Base-by-base conservation (phyloP, 2,888 invertebrate species). In the Stegana nigrithorax region DNA sequence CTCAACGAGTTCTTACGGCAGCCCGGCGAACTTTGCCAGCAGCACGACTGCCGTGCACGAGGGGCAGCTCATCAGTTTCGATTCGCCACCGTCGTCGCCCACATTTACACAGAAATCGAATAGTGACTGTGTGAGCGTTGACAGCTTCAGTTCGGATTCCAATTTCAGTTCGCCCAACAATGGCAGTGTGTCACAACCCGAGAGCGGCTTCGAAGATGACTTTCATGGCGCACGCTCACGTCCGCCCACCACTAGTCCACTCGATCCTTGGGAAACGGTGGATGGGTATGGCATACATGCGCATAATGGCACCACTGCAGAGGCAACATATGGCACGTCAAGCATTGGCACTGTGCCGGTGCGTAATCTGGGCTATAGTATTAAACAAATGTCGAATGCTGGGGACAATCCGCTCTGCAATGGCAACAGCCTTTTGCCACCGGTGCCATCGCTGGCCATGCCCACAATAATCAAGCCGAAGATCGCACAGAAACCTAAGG, bases 131-230 rank as follows among this genome's bases (percentile, higher is more conserved):
- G 88, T 91, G 7, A 92, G 91, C 83, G 89, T 92, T 17, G 91
- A 92, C 73, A 92, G 92, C 79, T 92, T 92, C 74, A 91, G 92
- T 60, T 92, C 92, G 10, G 92, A 92, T 83, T 90, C 91, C 32
- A 91, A 91, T 67, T 88, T 88, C 59, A 90, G 89, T 74, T 85
- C 85, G 2, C 84, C 86, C 12, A 80, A 85, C 63, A 85, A 84
- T 69, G 90, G 91, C 14, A 91, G 89, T 77, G 89, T 89, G 6
- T 92, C 92, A 4, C 91, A 91, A 80, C 90, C 91, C 45, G 92
- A 92, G 81, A 92, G 92, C 84, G 92, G 93, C 3, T 94, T 94
- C 81, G 94, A 94, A 83, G 94, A 93, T 86, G 93, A 94, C 81
- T 93, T 92, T 82, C 67, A 65, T 21, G 57, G 45, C 1, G 65